Evolutionary conservation across 2,888 invertebrate species (phyloP).

Genomic region (Ormyrus rosae): DNA sequence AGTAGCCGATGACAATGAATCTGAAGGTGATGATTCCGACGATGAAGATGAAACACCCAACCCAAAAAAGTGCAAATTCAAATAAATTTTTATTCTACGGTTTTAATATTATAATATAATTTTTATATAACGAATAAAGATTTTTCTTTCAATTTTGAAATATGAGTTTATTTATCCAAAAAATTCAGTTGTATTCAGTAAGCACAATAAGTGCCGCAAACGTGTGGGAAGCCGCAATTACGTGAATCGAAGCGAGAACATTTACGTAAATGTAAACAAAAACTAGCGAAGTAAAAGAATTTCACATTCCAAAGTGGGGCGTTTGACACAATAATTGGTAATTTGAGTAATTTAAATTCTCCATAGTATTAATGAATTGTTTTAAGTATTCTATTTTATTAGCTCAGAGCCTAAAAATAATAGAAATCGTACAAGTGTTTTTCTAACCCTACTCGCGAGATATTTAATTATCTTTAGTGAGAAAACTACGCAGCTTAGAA

Average conservation of each 20-base stretch:
- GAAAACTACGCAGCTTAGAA: constrained; percentile 24
- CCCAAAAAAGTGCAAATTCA: constrained; percentile 67
- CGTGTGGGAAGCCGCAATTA: constrained; percentile 38
- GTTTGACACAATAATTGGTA: constrained; percentile 36
- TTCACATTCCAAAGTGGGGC: constrained; percentile 1
- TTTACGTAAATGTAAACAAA: constrained; percentile 56
- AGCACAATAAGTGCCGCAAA: background rate
- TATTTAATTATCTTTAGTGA: constrained; percentile 18
- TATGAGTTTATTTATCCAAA: background rate
- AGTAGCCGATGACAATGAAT: constrained; percentile 55
- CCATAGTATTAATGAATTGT: constrained; percentile 1
- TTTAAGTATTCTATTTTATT: background rate
- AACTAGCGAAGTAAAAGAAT: constrained; percentile 23
- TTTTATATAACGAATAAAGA: constrained; percentile 32
- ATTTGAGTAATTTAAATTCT: constrained; percentile 13
- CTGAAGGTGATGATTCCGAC: constrained; percentile 61
- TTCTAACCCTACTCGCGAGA: constrained; percentile 48
- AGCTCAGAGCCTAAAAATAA: background rate
- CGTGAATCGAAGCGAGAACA: constrained; percentile 35
- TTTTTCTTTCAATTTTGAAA: background rate
- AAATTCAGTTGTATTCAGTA: background rate
- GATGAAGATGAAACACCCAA: constrained; percentile 60
- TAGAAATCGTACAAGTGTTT: constrained; percentile 23
- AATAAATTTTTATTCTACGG: constrained; percentile 13
- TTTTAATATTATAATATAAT: constrained; percentile 16